A percentile compares a stretch with the other conserved stretches of the same genome.
These are phyloP conservation scores for Alaudala cheleensis DNA, from an alignment of 2,113 vertebrate species.

Conservation along the genomic window DNA sequence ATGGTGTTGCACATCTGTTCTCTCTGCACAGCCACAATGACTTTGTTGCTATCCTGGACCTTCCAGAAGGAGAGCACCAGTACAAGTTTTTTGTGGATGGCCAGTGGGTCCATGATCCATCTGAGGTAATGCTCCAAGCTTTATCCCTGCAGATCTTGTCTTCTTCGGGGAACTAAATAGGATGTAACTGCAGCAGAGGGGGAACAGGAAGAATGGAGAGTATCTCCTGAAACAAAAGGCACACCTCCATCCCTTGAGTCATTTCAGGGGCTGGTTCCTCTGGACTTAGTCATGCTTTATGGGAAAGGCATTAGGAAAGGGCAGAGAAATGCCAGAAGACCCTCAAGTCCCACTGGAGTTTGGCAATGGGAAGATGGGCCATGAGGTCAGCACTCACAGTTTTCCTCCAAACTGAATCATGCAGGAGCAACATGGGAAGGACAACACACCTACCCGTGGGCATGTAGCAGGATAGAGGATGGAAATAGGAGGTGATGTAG, in stretches of 20 bases:
- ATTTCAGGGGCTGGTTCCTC: background rate
- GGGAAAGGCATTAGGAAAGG: background rate
- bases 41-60: constrained; percentile 95
- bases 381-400: background rate
- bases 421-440: background rate
- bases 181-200: background rate
- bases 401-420: background rate
- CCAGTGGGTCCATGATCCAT: constrained; percentile 94
- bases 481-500: background rate
- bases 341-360: background rate
- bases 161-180: background rate
- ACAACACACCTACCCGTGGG: background rate
- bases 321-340: background rate
- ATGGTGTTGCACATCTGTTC: background rate
- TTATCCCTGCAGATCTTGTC: background rate
- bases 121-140: constrained; percentile 81
- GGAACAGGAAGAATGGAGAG: background rate
- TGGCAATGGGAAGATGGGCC: background rate
- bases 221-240: background rate
- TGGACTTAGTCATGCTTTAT: background rate
- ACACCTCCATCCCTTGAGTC: background rate
- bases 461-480: background rate
- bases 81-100: constrained; percentile 99
- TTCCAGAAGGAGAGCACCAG: constrained; percentile 96
- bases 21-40: constrained; percentile 89